A percentile compares a stretch with the other conserved stretches of the same genome.
These are phyloP conservation scores for Caranx ignobilis DNA, from an alignment of 2,113 vertebrate species.

Conservation along the genomic window DNA sequence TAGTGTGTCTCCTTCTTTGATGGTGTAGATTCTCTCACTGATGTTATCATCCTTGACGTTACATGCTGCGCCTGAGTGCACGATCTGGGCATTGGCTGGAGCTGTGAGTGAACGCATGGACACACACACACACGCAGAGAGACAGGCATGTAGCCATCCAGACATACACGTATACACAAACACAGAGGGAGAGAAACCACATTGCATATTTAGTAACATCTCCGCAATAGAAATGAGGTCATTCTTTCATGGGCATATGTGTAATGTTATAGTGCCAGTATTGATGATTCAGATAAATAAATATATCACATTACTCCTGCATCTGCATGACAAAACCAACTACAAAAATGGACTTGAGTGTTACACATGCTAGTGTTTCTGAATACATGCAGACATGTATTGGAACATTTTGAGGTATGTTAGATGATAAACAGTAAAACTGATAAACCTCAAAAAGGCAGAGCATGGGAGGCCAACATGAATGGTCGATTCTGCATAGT, in stretches of 20 bases:
- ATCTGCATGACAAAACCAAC: constrained; percentile 40
- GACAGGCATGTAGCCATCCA: constrained; percentile 40
- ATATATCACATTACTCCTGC: constrained; percentile 48
- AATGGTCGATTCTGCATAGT: not conserved
- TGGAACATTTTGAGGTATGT: constrained; percentile 20
- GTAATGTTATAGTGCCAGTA: constrained; percentile 32
- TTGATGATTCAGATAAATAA: constrained; percentile 52
- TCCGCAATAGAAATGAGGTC: constrained; percentile 47
- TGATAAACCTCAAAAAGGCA: not conserved
- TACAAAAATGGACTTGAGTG: constrained; percentile 26
- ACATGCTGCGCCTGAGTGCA: constrained; percentile 95
- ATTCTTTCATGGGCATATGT: constrained; percentile 42
- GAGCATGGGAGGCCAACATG: not conserved
- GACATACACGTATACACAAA: constrained; percentile 30
- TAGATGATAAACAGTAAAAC: too few relatives aligned
- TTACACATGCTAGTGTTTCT: constrained; percentile 20
- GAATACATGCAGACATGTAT: constrained; percentile 13
- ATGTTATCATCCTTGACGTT: constrained; percentile 98
- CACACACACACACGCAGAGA: constrained; percentile 27
- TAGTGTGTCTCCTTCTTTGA: constrained; percentile 94
- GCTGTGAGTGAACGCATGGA: constrained; percentile 81
- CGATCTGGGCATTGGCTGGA: constrained; percentile 96
- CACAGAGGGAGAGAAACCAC: constrained; percentile 55
- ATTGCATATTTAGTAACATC: constrained; percentile 56
- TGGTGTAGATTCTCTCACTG: constrained; percentile 97